A percentile compares a stretch with the other conserved stretches of the same genome.
These are phyloP conservation scores for Ascaphus truei DNA, from an alignment of 2,113 vertebrate species.

Conservation along the genomic window DNA sequence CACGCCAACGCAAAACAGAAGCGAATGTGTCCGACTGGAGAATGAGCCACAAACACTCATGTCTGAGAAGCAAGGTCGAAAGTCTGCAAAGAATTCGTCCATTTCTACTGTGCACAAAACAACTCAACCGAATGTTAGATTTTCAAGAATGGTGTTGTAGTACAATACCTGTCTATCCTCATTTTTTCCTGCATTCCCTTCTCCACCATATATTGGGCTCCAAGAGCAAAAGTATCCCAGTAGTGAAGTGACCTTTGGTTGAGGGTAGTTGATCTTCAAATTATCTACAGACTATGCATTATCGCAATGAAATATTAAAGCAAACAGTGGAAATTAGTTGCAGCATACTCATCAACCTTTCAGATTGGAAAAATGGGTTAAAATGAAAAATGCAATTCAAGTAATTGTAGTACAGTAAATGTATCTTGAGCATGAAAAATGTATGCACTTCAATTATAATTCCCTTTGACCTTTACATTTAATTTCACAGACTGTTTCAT, in stretches of 20 bases:
- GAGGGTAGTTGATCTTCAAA: not conserved
- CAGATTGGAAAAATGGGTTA: slow-evolving; percentile 15
- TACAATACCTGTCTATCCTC: too few relatives aligned
- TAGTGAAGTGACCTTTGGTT: not conserved
- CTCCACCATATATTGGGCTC: not conserved
- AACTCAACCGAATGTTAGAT: too few relatives aligned
- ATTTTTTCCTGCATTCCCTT: too few relatives aligned
- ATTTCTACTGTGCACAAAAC: too few relatives aligned
- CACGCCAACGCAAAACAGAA: too few relatives aligned
- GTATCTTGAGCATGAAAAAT: slow-evolving; percentile 28
- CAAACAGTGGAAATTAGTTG: slow-evolving; percentile 21
- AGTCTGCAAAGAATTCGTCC: too few relatives aligned
- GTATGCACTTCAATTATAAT: slow-evolving; percentile 33
- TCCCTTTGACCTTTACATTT: slow-evolving; percentile 35
- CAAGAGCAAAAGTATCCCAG: not conserved
- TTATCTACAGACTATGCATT: not conserved
- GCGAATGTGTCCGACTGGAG: too few relatives aligned
- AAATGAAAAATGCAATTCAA: slow-evolving; percentile 32
- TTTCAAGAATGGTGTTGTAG: too few relatives aligned
- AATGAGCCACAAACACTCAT: too few relatives aligned
- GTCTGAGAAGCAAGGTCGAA: too few relatives aligned
- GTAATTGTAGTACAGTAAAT: slow-evolving; percentile 24
- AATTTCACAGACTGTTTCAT: slow-evolving; percentile 31
- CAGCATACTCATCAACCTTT: slow-evolving; percentile 23
- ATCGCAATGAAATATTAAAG: slow-evolving; percentile 18